These are phyloP conservation scores for Amaurobius ferox DNA, from an alignment of 2,888 invertebrate genomes.

Conservation along the genomic window DNA sequence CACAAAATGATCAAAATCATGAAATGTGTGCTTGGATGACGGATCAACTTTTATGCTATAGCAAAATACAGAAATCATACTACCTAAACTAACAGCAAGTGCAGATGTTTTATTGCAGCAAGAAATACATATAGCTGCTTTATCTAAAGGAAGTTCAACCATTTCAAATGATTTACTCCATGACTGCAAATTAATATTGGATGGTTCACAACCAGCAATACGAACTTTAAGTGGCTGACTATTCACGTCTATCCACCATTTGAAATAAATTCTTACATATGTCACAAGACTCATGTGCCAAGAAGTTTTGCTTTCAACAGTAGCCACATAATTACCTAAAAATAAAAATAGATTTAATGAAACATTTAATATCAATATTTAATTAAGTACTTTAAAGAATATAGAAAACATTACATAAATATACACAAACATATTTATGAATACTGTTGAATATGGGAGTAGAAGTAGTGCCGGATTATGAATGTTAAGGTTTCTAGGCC, in stretches of 20 bases:
- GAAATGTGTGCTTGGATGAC: constrained; percentile 83
- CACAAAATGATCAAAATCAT: constrained; percentile 85
- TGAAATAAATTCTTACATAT: constrained; percentile 85
- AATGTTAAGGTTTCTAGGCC: too few relatives aligned
- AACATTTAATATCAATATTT: too few relatives aligned
- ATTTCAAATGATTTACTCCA: constrained; percentile 82
- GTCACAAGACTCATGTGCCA: constrained; percentile 76
- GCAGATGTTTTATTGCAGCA: constrained; percentile 77
- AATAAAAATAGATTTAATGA: constrained; percentile 39
- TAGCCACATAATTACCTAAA: constrained; percentile 83
- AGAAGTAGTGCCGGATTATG: too few relatives aligned
- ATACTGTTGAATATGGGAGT: too few relatives aligned
- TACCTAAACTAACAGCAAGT: constrained; percentile 78
- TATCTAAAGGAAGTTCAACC: constrained; percentile 84
- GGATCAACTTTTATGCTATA: constrained; percentile 84
- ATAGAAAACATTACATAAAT: too few relatives aligned
- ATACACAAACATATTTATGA: too few relatives aligned
- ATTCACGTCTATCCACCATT: constrained; percentile 82
- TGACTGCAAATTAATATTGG: constrained; percentile 83
- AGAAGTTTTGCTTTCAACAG: constrained; percentile 82
- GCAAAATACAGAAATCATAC: constrained; percentile 81
- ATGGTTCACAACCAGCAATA: constrained; percentile 83
- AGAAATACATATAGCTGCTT: constrained; percentile 79
- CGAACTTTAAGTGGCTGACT: constrained; percentile 82
- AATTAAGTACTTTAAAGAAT: too few relatives aligned